Evolutionary conservation across 2,888 invertebrate species (phyloP).

Genomic region (Syrista parreyssii): DNA sequence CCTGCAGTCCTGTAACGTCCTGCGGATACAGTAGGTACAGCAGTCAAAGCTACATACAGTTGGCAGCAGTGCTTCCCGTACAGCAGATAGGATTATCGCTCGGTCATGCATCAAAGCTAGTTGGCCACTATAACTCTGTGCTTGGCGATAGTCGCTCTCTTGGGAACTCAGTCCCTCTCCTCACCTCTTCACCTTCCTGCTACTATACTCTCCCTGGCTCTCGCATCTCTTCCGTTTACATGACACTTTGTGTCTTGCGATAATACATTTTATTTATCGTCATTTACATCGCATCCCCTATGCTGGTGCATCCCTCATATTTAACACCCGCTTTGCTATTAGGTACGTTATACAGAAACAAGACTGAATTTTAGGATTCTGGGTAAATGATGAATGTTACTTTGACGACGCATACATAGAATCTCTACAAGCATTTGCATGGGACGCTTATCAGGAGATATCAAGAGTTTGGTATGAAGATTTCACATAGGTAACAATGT

Average conservation of each 20-base stretch:
- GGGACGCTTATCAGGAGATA: not conserved
- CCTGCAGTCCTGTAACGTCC: not conserved
- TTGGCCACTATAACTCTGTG: constrained; percentile 23
- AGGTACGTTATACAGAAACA: not conserved
- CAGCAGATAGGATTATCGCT: constrained; percentile 43
- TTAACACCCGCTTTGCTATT: not conserved
- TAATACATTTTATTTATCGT: not conserved
- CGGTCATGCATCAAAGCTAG: constrained; percentile 47
- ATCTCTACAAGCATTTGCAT: not conserved
- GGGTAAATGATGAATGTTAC: not conserved
- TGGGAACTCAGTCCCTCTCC: constrained; percentile 21
- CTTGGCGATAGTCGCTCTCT: constrained; percentile 12
- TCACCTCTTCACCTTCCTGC: constrained; percentile 5
- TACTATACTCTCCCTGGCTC: constrained; percentile 4
- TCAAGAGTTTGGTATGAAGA: not conserved
- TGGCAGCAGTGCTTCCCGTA: not conserved
- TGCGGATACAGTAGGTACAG: constrained; percentile 7
- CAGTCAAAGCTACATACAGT: constrained; percentile 8
- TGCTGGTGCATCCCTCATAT: not conserved
- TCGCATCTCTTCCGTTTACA: not conserved
- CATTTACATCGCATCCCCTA: not conserved
- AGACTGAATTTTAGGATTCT: not conserved
- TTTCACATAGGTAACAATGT: not conserved
- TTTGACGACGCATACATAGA: not conserved
- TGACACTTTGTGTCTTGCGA: not conserved